Evolutionary conservation across 2,113 vertebrate species (phyloP), one percentile per base, ranked within the genome.

Genomic region (Geococcyx californianus): DNA sequence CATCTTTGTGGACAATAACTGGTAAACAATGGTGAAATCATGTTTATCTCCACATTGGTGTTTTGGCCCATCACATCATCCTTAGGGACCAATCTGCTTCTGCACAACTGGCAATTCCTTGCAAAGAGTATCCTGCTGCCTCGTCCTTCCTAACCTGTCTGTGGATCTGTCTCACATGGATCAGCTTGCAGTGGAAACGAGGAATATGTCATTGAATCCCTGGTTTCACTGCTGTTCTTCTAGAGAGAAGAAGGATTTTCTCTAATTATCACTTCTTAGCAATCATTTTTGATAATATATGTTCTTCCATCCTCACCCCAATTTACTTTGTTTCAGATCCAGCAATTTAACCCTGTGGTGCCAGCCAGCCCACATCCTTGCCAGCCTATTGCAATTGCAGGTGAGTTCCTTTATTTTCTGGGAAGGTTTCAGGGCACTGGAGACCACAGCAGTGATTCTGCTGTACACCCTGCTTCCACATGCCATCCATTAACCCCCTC

Each of bases 361-460:
- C 20, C 3, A 3, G 67, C 42, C 21, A 87, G 21, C n/a, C 62
- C 28, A 10, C 44, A 47, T 29, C 51, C 58, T 83, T 59, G 14
- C 16, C 38, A 73, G 7, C 11, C 69, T 36, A 26, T 21, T 78
- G 28, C 26, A 55, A 44, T 21, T 77, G 36, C 45, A 51, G 13
- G 4, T 60, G 44, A 84, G 26, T 3, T 81, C 28, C 11, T n/a
- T 40, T 10, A 0, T 49, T 25, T 17, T 55, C 33, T 74, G 24
- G 25, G 24, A 24, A 60, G 31, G 66, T 68, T 73, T 47, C 0
- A 0, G 40, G 21, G 8, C 3, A 9, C 17, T 62, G 49, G 12
- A 64, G 16, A 77, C 23, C n/a, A 25, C 34, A 76, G 44, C 29
- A 72, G 5, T 29, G 29, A 81, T 84, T 94, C 64, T 77, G 19